Conservation (phyloP, 2,888 invertebrate genomes). For the Eueremaeus valkanovi region DNA sequence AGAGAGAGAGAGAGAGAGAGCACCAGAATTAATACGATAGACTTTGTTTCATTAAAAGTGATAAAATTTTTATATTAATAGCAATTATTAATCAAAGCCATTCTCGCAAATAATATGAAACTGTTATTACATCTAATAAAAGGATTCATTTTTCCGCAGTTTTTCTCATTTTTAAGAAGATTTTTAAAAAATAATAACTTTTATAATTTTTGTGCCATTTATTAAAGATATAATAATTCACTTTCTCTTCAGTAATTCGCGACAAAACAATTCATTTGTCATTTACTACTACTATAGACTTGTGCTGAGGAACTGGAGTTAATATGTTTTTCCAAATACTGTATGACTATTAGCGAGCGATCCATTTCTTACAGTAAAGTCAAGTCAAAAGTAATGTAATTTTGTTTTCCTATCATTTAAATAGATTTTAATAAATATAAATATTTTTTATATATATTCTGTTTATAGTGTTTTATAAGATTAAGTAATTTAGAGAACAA, state of each 20-base stretch:
- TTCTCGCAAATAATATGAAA: neutral
- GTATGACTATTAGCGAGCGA: no score
- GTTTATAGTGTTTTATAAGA: no score
- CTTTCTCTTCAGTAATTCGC: constrained; percentile 19
- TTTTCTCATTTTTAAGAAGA: neutral
- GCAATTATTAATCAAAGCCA: neutral
- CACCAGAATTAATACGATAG: neutral
- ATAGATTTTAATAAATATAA: no score
- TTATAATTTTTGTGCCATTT: neutral
- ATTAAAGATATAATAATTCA: constrained; percentile 16
- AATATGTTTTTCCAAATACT: constrained; percentile 3
- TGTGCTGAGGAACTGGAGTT: constrained; percentile 4
- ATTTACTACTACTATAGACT: constrained; percentile 5
- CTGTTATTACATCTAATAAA: neutral
- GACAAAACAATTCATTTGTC: constrained; percentile 29
- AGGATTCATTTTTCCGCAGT: neutral
- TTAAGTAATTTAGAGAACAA: no score
- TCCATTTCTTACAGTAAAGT: neutral
- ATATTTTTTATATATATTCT: no score
- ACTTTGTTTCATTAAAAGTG: constrained; percentile 3
- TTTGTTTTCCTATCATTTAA: no score
- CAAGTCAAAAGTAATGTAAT: neutral
- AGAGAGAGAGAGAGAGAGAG: no score
- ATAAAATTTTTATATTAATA: constrained; percentile 2
- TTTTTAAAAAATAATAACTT: neutral